phyloP scores from a whole-genome alignment of 1,140 invertebrate species.

The Drosophila tani region DNA sequence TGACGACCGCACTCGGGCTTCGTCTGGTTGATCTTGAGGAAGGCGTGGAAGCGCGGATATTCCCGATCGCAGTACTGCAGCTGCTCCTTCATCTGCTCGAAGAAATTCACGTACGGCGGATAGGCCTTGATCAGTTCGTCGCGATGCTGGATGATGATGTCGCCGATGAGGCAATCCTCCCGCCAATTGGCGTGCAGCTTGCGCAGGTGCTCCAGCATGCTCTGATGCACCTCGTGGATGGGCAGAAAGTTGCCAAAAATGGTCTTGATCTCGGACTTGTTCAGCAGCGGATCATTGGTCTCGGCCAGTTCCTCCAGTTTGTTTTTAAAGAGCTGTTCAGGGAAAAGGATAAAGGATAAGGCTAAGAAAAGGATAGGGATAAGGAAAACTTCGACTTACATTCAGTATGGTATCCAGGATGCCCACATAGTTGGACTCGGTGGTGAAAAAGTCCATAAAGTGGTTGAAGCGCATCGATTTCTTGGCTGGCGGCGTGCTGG shows the following conservation, averaged over 20 bases:
- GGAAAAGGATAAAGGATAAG: no score
- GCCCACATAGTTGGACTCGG: slow-evolving; percentile 98
- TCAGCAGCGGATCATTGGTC: slow-evolving; percentile 92
- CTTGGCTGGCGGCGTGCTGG: slow-evolving; percentile 86
- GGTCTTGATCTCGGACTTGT: slow-evolving; percentile 96
- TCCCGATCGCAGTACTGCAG: slow-evolving; percentile 94
- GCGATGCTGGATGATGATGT: slow-evolving; percentile 94
- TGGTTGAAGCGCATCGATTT: slow-evolving; percentile 91
- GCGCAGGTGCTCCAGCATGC: slow-evolving; percentile 89
- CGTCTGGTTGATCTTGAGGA: slow-evolving; percentile 97
- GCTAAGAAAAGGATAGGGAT: no score
- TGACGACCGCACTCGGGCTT: slow-evolving; percentile 98
- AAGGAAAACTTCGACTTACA: slow-evolving; percentile 85
- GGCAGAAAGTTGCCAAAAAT: slow-evolving; percentile 98
- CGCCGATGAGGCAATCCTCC: slow-evolving; percentile 94
- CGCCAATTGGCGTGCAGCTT: slow-evolving; percentile 88
- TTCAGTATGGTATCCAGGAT: slow-evolving; percentile 97
- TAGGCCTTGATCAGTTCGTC: slow-evolving; percentile 95
- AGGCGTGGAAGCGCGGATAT: slow-evolving; percentile 97
- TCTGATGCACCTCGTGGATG: slow-evolving; percentile 96
- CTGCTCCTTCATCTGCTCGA: slow-evolving; percentile 98
- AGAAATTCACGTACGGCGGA: slow-evolving; percentile 98
- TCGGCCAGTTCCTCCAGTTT: slow-evolving; percentile 93
- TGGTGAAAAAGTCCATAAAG: slow-evolving; percentile 97
- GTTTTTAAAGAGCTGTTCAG: slow-evolving; percentile 94